A percentile compares a stretch with the other conserved stretches of the same genome.
Evolutionary conservation across 2,797 vertebrate species (phyloP).

Genomic region (Sorex maritimensis): DNA sequence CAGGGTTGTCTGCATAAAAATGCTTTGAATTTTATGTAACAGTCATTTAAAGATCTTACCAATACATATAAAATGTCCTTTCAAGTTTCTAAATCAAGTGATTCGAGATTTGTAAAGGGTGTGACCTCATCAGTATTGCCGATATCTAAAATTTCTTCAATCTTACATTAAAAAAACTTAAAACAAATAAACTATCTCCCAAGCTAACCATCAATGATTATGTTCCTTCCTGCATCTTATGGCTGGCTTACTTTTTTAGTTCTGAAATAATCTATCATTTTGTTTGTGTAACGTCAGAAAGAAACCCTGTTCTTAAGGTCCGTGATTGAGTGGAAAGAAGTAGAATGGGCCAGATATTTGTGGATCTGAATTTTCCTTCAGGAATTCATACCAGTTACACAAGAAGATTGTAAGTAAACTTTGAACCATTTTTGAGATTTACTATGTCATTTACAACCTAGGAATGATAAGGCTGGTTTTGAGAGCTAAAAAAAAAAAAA

Average conservation of each 20-base stretch:
- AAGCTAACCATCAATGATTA: conserved; percentile 10
- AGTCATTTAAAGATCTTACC: conserved; percentile 75
- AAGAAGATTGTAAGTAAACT: conserved; percentile 17
- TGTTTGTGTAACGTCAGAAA: background rate
- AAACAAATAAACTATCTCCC: conserved; percentile 48
- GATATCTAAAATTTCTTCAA: conserved; percentile 56
- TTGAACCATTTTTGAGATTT: background rate
- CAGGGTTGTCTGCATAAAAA: conserved; percentile 74
- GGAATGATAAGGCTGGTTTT: background rate
- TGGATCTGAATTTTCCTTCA: background rate
- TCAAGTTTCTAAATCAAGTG: conserved; percentile 70
- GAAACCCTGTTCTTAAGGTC: conserved; percentile 39
- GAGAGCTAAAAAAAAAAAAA: background rate
- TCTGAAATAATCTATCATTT: background rate
- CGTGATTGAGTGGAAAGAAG: background rate
- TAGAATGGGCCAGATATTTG: background rate
- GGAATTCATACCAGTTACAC: background rate
- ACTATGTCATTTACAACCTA: conserved; percentile 5
- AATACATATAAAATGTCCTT: conserved; percentile 55
- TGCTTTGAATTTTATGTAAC: conserved; percentile 78
- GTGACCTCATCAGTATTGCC: conserved; percentile 16
- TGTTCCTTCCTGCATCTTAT: background rate
- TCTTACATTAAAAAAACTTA: conserved; percentile 49
- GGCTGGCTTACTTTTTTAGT: background rate
- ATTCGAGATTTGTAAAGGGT: conserved; percentile 61